These are phyloP conservation scores for Protula sp. DNA, from an alignment of 2,888 invertebrate species.

Conservation along the genomic window DNA sequence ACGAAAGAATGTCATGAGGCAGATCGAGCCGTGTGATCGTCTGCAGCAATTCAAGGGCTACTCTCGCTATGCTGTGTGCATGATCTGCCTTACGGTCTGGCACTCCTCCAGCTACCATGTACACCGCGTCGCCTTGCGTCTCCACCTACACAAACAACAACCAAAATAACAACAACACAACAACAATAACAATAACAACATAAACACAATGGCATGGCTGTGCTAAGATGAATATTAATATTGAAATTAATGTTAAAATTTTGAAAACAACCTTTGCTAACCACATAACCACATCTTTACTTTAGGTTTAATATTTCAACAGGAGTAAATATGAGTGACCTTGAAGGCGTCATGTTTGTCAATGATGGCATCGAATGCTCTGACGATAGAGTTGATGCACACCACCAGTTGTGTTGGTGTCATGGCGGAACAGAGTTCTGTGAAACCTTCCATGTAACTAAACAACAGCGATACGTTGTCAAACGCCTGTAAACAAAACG, in stretches of 20 bases:
- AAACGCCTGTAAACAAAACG: conserved; percentile 61
- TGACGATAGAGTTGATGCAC: conserved; percentile 80
- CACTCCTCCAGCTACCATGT: conserved; percentile 87
- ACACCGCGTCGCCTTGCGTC: conserved; percentile 78
- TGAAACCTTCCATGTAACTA: conserved; percentile 66
- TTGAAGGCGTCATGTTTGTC: conserved; percentile 83
- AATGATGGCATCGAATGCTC: conserved; percentile 75
- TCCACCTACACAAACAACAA: conserved; percentile 72
- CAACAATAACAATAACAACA: too few relatives aligned
- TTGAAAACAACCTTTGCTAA: too few relatives aligned
- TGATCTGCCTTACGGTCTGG: conserved; percentile 70
- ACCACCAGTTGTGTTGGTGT: conserved; percentile 73
- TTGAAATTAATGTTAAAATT: too few relatives aligned
- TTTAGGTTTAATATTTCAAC: too few relatives aligned
- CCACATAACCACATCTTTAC: too few relatives aligned
- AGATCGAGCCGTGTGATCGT: conserved; percentile 60
- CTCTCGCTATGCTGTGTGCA: conserved; percentile 71
- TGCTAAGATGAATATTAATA: too few relatives aligned
- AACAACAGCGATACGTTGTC: conserved; percentile 75
- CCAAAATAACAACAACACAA: too few relatives aligned
- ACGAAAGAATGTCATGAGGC: neutral
- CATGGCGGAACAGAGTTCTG: conserved; percentile 59
- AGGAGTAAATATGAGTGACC: too few relatives aligned
- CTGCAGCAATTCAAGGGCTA: conserved; percentile 70
- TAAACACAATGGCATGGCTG: too few relatives aligned